Base-by-base conservation (phyloP, 2,113 vertebrate species). In the Ciconia boyciana region DNA sequence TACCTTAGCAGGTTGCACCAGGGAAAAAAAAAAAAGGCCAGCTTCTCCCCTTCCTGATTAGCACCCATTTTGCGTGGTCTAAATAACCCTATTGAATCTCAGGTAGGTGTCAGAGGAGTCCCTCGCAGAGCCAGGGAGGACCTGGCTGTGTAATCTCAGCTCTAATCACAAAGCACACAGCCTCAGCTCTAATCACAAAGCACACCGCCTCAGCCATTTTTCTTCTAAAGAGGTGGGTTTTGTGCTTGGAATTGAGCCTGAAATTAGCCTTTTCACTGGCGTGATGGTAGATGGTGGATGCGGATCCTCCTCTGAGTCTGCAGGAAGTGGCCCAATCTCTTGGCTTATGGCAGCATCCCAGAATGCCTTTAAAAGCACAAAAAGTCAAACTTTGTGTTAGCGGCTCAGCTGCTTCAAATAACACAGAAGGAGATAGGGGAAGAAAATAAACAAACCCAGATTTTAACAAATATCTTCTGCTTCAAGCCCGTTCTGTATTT, bases 401-500 rank as follows among this genome's bases (percentile, higher is more conserved):
- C 95, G 91, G 94, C 96, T 95, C 91, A 89, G 94, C 89, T 96
- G 95, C 89, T 94, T 78, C 94, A 74, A 86, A 85, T 60, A 88
- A 54, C 84, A 83, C 96, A 94, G 96, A 87, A 94, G 95, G 91
- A 93, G 91, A 94, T 11, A 52, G 54, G 75, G 90, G 78, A 69
- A 68, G 79, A 66, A 87, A 94, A 97, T 62, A 97, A 97, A 97
- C 95, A 97, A 94, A 91, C 62, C 51, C 97, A 91, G 89, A 94
- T 93, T 95, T 94, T 85, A 94, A 87, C 93, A 80, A 95, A 88
- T 51, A 70, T 93, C 94, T 97, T 83, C 89, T 71, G 80, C 93
- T 91, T 69, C 20, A 0, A 93, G 82, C 66, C 82, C 18, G 0
- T 60, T 89, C 89, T 88, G 93, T 60, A 10, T 79, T 82, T 82